Base-by-base conservation (phyloP, 2,797 vertebrate species). In the Alcedo atthis region DNA sequence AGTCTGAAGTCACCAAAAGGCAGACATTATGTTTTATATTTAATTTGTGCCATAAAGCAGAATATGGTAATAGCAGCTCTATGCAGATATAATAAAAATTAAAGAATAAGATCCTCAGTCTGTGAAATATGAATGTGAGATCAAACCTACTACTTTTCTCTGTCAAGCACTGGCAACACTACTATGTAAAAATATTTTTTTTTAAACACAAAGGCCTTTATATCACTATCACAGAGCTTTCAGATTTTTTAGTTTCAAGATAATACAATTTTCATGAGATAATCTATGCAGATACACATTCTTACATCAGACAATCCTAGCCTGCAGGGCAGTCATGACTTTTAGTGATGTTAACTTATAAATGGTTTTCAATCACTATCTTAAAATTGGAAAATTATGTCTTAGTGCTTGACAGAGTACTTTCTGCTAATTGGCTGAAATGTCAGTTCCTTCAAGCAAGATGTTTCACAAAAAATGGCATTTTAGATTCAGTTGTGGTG, bases 351-450 rank as follows among this genome's bases (percentile, higher is more conserved):
- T 46, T 85, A 81, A 75, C 46, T 82, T 75, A 21, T 1, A 91
- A 84, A 69, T 25, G 15, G 28, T 3, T 83, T 81, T 79, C 61
- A 93, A 77, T 49, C 33, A 28, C 62, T 58, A 46, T 66, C 46
- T 81, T 80, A 45, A 83, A 89, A 81, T 22, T 80, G 35, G 33
- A 77, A 84, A 76, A 90, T 74, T 81, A 82, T 63, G 26, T 49
- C 67, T 81, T 66, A 75, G 53, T 66, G 51, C 32, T 61, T 74
- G 57, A 83, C 42, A 51, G 40, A 91, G 37, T 74, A 75, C 83
- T 81, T 80, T 49, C 71, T 81, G 61, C 54, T 89, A 87, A 83
- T 20, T 91, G 49, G 63, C 87, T 80, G 73, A 89, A 87, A 87
- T 49, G 42, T 0, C 1, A 82, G n/a, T 25, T 68, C 24, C 70